Conservation (phyloP, 1,140 invertebrate species). For the Pseudachorutes palmiensis region DNA sequence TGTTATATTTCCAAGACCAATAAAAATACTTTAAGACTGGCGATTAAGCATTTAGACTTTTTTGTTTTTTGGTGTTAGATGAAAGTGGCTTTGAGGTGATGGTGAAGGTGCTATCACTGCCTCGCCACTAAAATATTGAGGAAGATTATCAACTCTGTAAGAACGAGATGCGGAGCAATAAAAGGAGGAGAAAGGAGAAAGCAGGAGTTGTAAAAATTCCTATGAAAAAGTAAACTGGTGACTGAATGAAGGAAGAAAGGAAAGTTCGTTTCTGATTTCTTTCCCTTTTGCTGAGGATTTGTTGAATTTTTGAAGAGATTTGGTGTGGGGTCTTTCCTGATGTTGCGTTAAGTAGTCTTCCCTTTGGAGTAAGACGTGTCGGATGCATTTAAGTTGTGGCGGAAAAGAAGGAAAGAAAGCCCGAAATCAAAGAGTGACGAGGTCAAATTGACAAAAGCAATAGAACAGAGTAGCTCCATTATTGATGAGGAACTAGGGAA, state of each 20-base stretch:
- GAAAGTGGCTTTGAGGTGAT: too few relatives aligned
- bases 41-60: too few relatives aligned
- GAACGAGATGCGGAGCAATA: not conserved
- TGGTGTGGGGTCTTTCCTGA: not conserved
- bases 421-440: slow-evolving; percentile 40
- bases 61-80: too few relatives aligned
- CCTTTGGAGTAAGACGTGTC: too few relatives aligned
- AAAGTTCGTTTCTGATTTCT: not conserved
- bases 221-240: not conserved
- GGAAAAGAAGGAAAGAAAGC: slow-evolving; percentile 4
- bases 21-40: too few relatives aligned
- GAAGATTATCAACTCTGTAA: not conserved
- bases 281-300: not conserved
- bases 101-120: too few relatives aligned
- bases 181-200: not conserved
- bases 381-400: too few relatives aligned
- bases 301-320: not conserved
- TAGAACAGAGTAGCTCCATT: slow-evolving; percentile 33
- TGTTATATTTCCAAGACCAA: too few relatives aligned
- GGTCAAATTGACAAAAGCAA: slow-evolving; percentile 39
- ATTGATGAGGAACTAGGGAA: slow-evolving; percentile 28
- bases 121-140: not conserved
- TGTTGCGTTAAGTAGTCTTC: not conserved
- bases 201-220: too few relatives aligned
- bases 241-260: not conserved